Percentiles rank a stretch among this genome's conserved stretches.
These are phyloP conservation scores for Saguinus midas DNA, from an alignment of 2,113 vertebrate species.

Conservation along the genomic window DNA sequence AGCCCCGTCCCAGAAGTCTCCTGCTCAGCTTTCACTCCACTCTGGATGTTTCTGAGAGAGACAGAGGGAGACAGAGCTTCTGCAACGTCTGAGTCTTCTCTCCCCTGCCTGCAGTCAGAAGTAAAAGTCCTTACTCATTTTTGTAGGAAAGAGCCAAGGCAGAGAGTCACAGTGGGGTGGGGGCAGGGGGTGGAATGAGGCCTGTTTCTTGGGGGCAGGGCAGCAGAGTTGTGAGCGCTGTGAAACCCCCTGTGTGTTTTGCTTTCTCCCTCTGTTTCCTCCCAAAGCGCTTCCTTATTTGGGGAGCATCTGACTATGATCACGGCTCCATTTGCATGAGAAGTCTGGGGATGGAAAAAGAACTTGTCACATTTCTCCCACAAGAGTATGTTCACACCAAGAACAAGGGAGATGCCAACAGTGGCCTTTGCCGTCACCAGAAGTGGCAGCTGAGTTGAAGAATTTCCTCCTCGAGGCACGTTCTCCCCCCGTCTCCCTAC, in stretches of 20 bases:
- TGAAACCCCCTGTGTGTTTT: neutral
- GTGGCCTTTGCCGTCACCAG: slow-evolving; percentile 47
- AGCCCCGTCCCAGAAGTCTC: neutral
- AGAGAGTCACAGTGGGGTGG: neutral
- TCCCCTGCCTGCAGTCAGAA: neutral
- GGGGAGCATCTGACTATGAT: neutral
- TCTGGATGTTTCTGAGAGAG: neutral
- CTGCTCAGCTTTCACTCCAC: neutral
- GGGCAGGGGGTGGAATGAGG: neutral
- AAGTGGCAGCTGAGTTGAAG: slow-evolving; percentile 53
- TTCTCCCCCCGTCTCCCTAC: neutral
- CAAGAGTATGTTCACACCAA: slow-evolving; percentile 56
- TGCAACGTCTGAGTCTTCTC: neutral
- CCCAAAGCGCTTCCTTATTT: slow-evolving; percentile 21
- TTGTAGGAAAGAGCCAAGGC: neutral
- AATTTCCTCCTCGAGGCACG: slow-evolving; percentile 5
- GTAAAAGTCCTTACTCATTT: neutral
- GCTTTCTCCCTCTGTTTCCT: neutral
- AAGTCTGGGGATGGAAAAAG: slow-evolving; percentile 38
- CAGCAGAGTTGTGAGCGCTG: neutral
- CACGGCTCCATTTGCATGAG: slow-evolving; percentile 39
- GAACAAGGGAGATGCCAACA: slow-evolving; percentile 56
- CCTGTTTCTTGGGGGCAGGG: fast-evolving
- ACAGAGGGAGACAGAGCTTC: neutral
- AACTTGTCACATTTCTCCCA: slow-evolving; percentile 52